phyloP scores from a whole-genome alignment of 2,113 vertebrate genomes.

The Pelusios castaneus region DNA sequence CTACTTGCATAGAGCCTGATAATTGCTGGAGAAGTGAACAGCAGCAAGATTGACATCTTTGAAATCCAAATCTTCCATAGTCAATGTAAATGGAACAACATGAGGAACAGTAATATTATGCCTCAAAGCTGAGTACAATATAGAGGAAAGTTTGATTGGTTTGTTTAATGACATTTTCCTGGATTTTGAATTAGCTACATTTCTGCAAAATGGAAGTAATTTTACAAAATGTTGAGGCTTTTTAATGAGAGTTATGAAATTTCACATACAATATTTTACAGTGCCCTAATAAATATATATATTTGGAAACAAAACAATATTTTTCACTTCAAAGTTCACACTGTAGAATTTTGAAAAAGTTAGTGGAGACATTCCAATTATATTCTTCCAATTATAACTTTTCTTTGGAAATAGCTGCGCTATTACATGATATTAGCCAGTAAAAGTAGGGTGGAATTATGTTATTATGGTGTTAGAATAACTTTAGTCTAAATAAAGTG shows the following conservation, averaged over 20 bases:
- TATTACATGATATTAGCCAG: background rate
- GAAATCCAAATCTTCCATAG: background rate
- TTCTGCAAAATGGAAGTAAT: background rate
- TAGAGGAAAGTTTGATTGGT: background rate
- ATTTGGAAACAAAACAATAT: background rate
- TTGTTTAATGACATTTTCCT: background rate
- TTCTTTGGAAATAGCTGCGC: background rate
- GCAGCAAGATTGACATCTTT: background rate
- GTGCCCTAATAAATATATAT: background rate
- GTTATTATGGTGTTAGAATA: accelerated
- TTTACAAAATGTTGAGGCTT: background rate
- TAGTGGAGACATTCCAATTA: background rate
- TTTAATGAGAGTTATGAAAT: background rate
- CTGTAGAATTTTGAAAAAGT: background rate
- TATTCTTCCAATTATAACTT: background rate
- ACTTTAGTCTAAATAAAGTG: background rate
- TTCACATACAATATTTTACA: background rate
- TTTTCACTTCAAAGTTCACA: background rate
- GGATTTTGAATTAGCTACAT: background rate
- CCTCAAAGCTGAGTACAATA: background rate
- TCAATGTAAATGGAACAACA: background rate
- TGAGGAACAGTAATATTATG: background rate
- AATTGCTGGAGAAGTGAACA: background rate
- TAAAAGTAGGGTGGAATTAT: background rate
- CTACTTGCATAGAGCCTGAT: background rate